These are phyloP conservation scores for Mastigias papua DNA, from an alignment of 30 jellyfish, hydroid and myxozoan genomes.

Conservation along the genomic window DNA sequence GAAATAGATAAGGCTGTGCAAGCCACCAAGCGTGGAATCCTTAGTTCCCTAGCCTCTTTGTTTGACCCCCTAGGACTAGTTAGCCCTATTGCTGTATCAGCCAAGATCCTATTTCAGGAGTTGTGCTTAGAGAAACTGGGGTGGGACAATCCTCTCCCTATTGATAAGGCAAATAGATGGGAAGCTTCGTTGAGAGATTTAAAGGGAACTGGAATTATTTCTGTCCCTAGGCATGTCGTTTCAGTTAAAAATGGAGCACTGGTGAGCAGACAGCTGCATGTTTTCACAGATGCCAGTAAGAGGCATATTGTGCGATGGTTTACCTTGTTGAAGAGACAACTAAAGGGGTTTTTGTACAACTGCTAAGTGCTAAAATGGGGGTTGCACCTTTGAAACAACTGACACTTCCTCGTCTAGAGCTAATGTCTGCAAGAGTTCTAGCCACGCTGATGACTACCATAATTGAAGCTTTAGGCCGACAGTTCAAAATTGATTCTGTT, in stretches of 20 bases:
- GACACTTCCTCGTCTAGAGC: constrained; percentile 63
- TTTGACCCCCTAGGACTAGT: constrained; percentile 28
- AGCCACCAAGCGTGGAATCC: constrained; percentile 20
- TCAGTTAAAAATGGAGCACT: background rate
- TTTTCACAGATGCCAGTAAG: constrained; percentile 62
- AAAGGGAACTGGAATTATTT: constrained; percentile 1
- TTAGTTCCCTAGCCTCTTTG: constrained; percentile 23
- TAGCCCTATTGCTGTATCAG: constrained; percentile 56
- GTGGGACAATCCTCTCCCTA: constrained; percentile 61
- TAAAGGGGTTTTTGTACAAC: constrained; percentile 10
- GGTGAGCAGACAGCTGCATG: constrained; percentile 16
- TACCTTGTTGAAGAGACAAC: constrained; percentile 38
- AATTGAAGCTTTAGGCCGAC: constrained; percentile 33
- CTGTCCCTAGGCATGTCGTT: constrained; percentile 36
- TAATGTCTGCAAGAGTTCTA: constrained; percentile 62
- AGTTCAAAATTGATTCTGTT: constrained; percentile 20
- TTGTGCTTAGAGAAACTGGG: constrained; percentile 41
- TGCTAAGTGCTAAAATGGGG: constrained; percentile 40
- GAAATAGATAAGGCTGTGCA: constrained; percentile 36
- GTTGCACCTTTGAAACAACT: constrained; percentile 56
- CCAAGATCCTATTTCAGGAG: constrained; percentile 63
- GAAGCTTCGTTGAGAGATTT: constrained; percentile 29
- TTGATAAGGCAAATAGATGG: constrained; percentile 36
- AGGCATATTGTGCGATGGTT: constrained; percentile 34
- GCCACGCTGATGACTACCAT: constrained; percentile 41